These are phyloP conservation scores for Byasa hedistus DNA, from an alignment of 2,888 invertebrate species.

Conservation along the genomic window DNA sequence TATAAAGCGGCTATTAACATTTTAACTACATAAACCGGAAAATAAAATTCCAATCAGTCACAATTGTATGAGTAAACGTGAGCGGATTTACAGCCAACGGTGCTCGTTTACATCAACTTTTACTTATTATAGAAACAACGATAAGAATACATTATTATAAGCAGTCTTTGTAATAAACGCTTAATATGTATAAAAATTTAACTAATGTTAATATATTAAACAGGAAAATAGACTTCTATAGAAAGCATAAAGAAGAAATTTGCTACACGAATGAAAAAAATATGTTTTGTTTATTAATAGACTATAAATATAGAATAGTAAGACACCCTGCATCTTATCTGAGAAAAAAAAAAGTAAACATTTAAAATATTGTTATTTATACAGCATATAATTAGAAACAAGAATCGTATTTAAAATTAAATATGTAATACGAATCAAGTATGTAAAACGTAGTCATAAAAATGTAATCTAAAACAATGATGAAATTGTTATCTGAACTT, in stretches of 20 bases:
- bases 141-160: conserved; percentile 16
- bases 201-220: too few species aligned
- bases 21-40: conserved; percentile 29
- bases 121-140: conserved; percentile 9
- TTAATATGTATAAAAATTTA: background rate
- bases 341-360: too few species aligned
- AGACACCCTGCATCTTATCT: too few species aligned
- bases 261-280: too few species aligned
- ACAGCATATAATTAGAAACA: too few species aligned
- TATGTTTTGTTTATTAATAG: background rate
- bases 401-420: too few species aligned
- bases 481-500: too few species aligned
- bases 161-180: conserved; percentile 28
- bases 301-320: background rate
- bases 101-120: conserved; percentile 5
- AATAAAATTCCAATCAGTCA: conserved; percentile 2
- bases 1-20: conserved; percentile 30
- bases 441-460: too few species aligned
- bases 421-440: too few species aligned
- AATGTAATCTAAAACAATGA: too few species aligned
- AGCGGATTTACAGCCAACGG: conserved; percentile 29
- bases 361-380: too few species aligned
- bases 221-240: background rate
- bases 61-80: conserved; percentile 24
- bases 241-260: background rate